These are phyloP conservation scores for Stenodera caucasica DNA, from an alignment of 2,888 invertebrate genomes.

Conservation along the genomic window DNA sequence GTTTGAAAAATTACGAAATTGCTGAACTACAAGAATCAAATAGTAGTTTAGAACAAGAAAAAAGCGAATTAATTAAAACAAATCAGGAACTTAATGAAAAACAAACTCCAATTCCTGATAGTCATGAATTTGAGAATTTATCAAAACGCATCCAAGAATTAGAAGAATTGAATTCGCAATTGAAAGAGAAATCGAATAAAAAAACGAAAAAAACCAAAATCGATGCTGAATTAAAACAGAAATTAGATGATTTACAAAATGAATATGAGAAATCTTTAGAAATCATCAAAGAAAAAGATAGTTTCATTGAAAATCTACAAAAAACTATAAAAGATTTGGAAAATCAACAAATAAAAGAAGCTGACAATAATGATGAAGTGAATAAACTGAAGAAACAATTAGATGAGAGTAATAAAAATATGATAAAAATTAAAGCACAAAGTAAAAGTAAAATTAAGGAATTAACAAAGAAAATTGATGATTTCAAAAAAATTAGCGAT, in stretches of 20 bases:
- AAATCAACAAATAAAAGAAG: constrained; percentile 38
- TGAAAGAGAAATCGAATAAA: constrained; percentile 19
- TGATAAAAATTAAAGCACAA: constrained; percentile 74
- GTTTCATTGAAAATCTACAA: constrained; percentile 19
- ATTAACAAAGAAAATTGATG: constrained; percentile 73
- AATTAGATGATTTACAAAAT: constrained; percentile 28
- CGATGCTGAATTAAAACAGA: constrained; percentile 21
- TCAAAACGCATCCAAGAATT: constrained; percentile 29
- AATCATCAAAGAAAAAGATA: constrained; percentile 34
- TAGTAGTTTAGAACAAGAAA: constrained; percentile 28
- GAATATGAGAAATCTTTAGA: constrained; percentile 30
- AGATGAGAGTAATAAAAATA: constrained; percentile 74
- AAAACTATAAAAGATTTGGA: constrained; percentile 34
- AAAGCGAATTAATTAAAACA: constrained; percentile 23
- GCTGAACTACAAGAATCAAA: constrained; percentile 40
- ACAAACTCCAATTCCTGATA: neutral
- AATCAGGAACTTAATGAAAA: constrained; percentile 18
- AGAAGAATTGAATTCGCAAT: constrained; percentile 24
- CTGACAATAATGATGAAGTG: constrained; percentile 49
- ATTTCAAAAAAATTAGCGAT: constrained; percentile 68
- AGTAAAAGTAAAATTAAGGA: constrained; percentile 74
- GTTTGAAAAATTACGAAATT: constrained; percentile 45
- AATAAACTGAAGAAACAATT: constrained; percentile 68
- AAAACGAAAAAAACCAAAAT: constrained; percentile 28
- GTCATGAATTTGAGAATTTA: constrained; percentile 7